Percentiles rank a stretch among this genome's conserved stretches.
phyloP scores from a whole-genome alignment of 2,888 invertebrate species.

The Vanessa cardui region DNA sequence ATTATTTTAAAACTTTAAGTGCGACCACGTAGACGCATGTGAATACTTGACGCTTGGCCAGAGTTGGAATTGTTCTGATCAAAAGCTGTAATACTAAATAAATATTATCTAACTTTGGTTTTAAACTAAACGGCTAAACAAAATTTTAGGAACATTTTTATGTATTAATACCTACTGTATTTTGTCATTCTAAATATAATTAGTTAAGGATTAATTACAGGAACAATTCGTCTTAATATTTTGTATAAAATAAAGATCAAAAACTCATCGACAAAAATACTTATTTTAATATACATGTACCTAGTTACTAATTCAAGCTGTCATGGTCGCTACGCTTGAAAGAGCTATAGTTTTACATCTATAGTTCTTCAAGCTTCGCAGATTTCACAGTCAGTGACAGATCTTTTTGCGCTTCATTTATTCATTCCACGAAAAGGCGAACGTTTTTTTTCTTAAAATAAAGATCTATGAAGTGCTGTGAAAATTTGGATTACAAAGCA shows the following conservation, averaged over 20 bases:
- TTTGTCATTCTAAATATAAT: too few species aligned
- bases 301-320: conserved; percentile 13
- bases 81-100: background rate
- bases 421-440: conserved; percentile 12
- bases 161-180: too few species aligned
- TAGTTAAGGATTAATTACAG: too few species aligned
- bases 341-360: conserved; percentile 15
- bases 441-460: conserved; percentile 11
- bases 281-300: background rate
- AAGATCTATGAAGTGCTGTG: conserved; percentile 20
- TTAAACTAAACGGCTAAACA: background rate
- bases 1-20: conserved; percentile 59
- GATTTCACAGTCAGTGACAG: conserved; percentile 1
- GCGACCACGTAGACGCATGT: conserved; percentile 16
- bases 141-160: background rate
- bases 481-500: conserved; percentile 31
- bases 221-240: too few species aligned
- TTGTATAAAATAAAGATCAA: background rate
- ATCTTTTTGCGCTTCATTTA: conserved; percentile 21
- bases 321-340: conserved; percentile 19
- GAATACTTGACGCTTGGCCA: conserved; percentile 14
- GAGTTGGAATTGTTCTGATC: conserved; percentile 12
- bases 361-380: conserved; percentile 11
- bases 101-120: background rate
- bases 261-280: background rate